Percentiles rank a stretch among this genome's conserved stretches.
phyloP scores from a whole-genome alignment of 1,140 invertebrate species.

The Dinothrombium tinctorium region DNA sequence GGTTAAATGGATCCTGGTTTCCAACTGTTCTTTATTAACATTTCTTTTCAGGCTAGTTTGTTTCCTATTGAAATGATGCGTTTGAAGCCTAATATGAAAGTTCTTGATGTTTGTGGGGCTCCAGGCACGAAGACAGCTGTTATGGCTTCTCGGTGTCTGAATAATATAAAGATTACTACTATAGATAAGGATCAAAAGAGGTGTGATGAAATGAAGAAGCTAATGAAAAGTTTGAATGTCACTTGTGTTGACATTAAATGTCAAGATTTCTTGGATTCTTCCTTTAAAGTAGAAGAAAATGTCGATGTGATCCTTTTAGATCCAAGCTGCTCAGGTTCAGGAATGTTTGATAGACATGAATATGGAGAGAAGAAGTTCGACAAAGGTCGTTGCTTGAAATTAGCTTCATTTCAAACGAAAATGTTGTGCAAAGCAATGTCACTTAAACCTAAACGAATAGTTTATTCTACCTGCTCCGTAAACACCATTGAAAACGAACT shows the following conservation, averaged over 20 bases:
- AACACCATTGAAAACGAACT: slow-evolving; percentile 73
- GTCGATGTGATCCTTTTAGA: slow-evolving; percentile 79
- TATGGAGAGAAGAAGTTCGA: slow-evolving; percentile 17
- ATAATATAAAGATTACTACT: slow-evolving; percentile 32
- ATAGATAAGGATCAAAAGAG: slow-evolving; percentile 3
- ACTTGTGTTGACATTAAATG: slow-evolving; percentile 37
- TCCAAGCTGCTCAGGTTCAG: slow-evolving; percentile 84
- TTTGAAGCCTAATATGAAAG: slow-evolving; percentile 35
- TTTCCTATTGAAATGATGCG: slow-evolving; percentile 47
- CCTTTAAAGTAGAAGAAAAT: slow-evolving; percentile 29
- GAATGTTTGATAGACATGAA: slow-evolving; percentile 36
- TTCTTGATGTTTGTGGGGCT: slow-evolving; percentile 80
- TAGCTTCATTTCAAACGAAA: slow-evolving; percentile 57
- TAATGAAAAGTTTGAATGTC: slow-evolving; percentile 28
- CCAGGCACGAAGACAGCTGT: slow-evolving; percentile 88
- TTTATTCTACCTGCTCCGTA: slow-evolving; percentile 87
- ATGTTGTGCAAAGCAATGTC: slow-evolving; percentile 60
- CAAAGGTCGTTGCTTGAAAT: slow-evolving; percentile 34
- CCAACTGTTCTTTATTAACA: too few relatives aligned
- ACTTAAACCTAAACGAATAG: slow-evolving; percentile 55
- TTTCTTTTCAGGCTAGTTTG: slow-evolving; percentile 86
- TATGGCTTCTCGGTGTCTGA: slow-evolving; percentile 52
- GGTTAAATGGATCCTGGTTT: neutral
- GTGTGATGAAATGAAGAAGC: slow-evolving; percentile 14
- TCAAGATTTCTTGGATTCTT: slow-evolving; percentile 39